Percentiles rank a stretch among this genome's conserved stretches.
phyloP scores from a whole-genome alignment of 2,797 vertebrate species.

The Myripristis murdjan region DNA sequence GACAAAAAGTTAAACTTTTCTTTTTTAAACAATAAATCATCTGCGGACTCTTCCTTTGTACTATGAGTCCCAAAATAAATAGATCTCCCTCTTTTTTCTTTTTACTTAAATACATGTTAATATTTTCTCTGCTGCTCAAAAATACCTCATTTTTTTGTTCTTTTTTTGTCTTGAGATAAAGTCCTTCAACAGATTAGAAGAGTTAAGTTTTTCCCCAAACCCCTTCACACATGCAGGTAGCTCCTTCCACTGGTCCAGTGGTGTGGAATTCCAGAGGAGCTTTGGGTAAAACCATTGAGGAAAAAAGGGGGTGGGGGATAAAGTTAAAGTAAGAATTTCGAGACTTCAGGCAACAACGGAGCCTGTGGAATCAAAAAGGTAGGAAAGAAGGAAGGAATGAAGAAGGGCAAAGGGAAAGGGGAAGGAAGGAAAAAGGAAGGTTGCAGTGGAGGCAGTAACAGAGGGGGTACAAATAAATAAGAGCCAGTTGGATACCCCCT shows the following conservation, averaged over 20 bases:
- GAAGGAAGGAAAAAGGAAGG: constrained; percentile 21
- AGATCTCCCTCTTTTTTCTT: constrained; percentile 80
- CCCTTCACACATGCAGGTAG: constrained; percentile 68
- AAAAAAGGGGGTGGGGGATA: constrained; percentile 40
- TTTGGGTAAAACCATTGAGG: constrained; percentile 29
- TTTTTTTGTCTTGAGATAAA: constrained; percentile 72
- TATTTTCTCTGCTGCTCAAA: constrained; percentile 84
- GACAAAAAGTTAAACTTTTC: constrained; percentile 71
- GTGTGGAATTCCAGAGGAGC: constrained; percentile 64
- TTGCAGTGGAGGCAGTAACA: constrained; percentile 67
- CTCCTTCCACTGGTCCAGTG: constrained; percentile 70
- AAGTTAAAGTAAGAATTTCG: constrained; percentile 58
- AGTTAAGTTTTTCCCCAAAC: constrained; percentile 55
- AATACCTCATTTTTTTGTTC: constrained; percentile 75
- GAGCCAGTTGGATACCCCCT: constrained; percentile 62
- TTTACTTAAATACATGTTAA: constrained; percentile 85
- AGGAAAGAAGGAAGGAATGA: constrained; percentile 68
- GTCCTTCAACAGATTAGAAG: constrained; percentile 75
- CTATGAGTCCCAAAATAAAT: constrained; percentile 85
- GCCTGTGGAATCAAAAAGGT: constrained; percentile 78
- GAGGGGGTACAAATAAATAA: constrained; percentile 71
- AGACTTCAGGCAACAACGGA: constrained; percentile 59
- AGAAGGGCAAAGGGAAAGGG: constrained; percentile 38
- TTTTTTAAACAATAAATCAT: constrained; percentile 78
- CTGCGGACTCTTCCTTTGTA: constrained; percentile 73